Base-by-base conservation (phyloP, 2,113 vertebrate species). In the Spermophilus dauricus region DNA sequence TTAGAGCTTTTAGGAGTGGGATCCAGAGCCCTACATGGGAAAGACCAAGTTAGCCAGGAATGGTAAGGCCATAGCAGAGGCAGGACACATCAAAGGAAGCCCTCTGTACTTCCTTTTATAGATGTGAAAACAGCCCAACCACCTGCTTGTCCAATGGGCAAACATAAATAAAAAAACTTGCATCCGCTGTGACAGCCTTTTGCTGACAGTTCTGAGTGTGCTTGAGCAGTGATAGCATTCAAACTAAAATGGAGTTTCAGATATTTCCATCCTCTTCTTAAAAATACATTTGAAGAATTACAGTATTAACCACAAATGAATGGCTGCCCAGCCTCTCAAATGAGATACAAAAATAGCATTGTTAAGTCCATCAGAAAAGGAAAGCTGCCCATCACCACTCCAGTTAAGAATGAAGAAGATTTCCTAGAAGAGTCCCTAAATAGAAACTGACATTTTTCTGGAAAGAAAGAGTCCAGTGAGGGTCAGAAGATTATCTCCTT, bases 281-380 rank as follows among this genome's bases (percentile, higher is more conserved):
- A 98, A 98, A 98, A 98, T 95, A 96, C 69, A 91, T 65, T 98
- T 96, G 97, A 82, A 98, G 96, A 98, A 98, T 98, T 98, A 96
- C 96, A 96, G 96, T 97, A 93, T 97, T 98, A 96, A 80, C 96
- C 98, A 84, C 97, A 97, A 96, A 97, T 95, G 95, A 97, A 97
- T 96, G 95, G 95, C 96, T 34, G 75, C 56, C 95, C 22, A 17
- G 34, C 28, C 91, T 81, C 97, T 97, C 94, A 87, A 97, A 97
- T 75, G 77, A 98, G 82, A 97, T 89, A 94, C 92, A 86, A 83
- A 93, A 98, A 98, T 97, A 97, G 93, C 80, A 82, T 63, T 14
- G 42, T 28, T 89, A 97, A 97, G 56, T 56, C 83, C 96, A 67
- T 87, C 95, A 63, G 26, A 17, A 14, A 90, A 96, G 42, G 75